Evolutionary conservation across 2,888 invertebrate genomes (phyloP).

Genomic region (Acrocera orbiculus): DNA sequence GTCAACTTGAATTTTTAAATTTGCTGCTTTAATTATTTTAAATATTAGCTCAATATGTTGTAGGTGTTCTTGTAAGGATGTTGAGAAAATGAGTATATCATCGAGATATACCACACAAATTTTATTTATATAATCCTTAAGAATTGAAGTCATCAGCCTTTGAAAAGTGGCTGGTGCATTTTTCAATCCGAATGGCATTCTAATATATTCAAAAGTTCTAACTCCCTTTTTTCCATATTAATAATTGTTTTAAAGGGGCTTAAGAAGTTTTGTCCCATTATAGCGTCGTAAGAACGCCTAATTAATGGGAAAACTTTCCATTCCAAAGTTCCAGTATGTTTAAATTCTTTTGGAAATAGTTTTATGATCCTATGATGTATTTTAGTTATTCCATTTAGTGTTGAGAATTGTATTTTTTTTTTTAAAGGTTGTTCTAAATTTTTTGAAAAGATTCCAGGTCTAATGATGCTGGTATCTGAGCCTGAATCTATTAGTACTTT

Average conservation of each 20-base stretch:
- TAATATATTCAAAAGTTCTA: slow-evolving; percentile 5
- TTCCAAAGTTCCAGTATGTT: slow-evolving; percentile 8
- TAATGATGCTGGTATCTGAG: slow-evolving; percentile 1
- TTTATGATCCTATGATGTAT: slow-evolving; percentile 8
- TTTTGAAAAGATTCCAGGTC: slow-evolving; percentile 2
- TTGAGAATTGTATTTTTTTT: no score
- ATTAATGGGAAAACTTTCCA: slow-evolving; percentile 9
- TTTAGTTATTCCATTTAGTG: slow-evolving; percentile 10
- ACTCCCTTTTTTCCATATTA: neutral
- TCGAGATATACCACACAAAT: slow-evolving; percentile 9
- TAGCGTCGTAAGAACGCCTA: slow-evolving; percentile 2
- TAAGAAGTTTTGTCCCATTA: slow-evolving; percentile 2
- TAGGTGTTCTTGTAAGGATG: slow-evolving; percentile 10
- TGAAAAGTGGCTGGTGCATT: slow-evolving; percentile 7
- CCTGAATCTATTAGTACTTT: slow-evolving; percentile 3
- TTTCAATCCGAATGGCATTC: slow-evolving; percentile 9
- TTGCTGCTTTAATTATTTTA: slow-evolving; percentile 5
- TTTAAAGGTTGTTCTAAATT: neutral
- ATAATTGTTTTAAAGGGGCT: slow-evolving; percentile 2
- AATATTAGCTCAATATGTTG: slow-evolving; percentile 8
- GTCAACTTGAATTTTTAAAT: slow-evolving; percentile 9
- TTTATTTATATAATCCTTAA: slow-evolving; percentile 5
- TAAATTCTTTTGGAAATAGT: slow-evolving; percentile 10
- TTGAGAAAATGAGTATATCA: slow-evolving; percentile 8
- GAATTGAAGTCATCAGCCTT: slow-evolving; percentile 6